A percentile compares a stretch with the other conserved stretches of the same genome.
Evolutionary conservation across 2,888 invertebrate species (phyloP).

Genomic region (Ramazzottius varieornatus): DNA sequence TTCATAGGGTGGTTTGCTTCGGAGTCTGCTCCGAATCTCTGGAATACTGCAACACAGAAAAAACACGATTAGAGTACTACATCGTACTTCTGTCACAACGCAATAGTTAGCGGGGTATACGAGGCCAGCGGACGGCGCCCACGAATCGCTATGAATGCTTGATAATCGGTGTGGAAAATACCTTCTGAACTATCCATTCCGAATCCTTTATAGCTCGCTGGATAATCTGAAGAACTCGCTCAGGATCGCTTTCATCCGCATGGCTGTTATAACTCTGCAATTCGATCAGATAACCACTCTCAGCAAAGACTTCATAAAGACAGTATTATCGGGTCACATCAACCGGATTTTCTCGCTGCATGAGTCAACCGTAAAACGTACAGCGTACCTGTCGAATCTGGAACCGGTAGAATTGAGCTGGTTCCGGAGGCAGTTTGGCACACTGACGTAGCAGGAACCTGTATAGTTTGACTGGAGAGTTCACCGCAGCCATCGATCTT

Average conservation of each 20-base stretch:
- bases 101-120: no score
- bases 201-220: constrained; percentile 41
- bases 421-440: neutral
- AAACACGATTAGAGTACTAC: no score
- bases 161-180: no score
- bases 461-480: no score
- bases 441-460: neutral
- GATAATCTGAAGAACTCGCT: constrained; percentile 43
- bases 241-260: constrained; percentile 40
- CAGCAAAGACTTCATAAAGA: neutral
- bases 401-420: neutral
- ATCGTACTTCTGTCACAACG: no score
- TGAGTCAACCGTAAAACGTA: neutral
- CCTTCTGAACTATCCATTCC: constrained; percentile 47
- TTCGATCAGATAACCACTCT: neutral
- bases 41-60: neutral
- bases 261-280: constrained; percentile 46
- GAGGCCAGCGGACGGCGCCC: no score
- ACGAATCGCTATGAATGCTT: no score
- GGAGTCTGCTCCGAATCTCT: no score
- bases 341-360: neutral
- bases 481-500: no score
- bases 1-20: no score
- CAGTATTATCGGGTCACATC: no score
- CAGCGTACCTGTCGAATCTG: neutral